Base-by-base conservation (phyloP, 1,140 invertebrate genomes). In the Drosophila bipectinata region DNA sequence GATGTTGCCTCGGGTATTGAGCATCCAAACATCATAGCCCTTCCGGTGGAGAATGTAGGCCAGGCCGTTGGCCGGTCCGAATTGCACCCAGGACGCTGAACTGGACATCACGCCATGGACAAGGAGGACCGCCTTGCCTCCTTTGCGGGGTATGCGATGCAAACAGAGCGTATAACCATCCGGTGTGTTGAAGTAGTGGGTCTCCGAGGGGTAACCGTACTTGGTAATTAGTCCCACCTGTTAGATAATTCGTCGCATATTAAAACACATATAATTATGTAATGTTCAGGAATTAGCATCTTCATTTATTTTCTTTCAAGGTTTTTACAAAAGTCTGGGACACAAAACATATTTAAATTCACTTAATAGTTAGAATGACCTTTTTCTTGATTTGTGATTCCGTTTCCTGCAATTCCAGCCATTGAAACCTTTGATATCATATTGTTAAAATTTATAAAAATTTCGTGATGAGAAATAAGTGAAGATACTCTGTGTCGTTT, bases 21-120 rank as follows among this genome's bases (percentile, higher is more conserved):
- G 94, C 80, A 96, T 74, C 96, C 96, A 97, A 0, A 96, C 95
- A 72, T 96, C 95, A 60, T 93, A 95, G 2, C 94, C 94, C 18
- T 90, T 89, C 55, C 96, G 95, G 1, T 94, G 94, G 45, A 97
- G 91, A 12, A 94, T 91, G 72, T 94, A 95, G 3, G 92, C 92
- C 49, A 93, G 66, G 14, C 91, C 92, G 37, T 92, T 90, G 30
- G 92, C 76, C 0, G 94, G 94, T 8, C 93, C 92, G 68, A 93
- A 92, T 21, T 93, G 82, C 14, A 95, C 91, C 91, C 92, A 95
- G 72, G 93, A 92, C 0, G 92, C 92, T 3, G 93, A 93, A 10
- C 93, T 94, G 41, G 92, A 92, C 57, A 94, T 79, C 1, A 95
- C 87, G 0, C 95, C 95, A 71, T 96, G 95, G 69, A 95, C 94